Evolutionary conservation across 2,113 vertebrate genomes (phyloP).

Genomic region (Gasterosteus aculeatus): DNA sequence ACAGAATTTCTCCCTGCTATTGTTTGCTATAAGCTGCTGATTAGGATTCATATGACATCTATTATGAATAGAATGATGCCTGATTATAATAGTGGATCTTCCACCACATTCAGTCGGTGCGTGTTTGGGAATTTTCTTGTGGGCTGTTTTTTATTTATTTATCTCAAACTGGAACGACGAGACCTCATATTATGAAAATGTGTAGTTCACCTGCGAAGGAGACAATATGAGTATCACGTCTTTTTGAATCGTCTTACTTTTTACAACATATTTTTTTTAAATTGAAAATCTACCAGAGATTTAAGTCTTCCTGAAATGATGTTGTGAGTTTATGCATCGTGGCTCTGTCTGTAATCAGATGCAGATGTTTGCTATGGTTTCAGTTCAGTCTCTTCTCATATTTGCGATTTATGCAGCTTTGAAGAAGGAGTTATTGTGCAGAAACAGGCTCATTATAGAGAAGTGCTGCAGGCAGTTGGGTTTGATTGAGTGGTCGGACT

Average conservation of each 20-base stretch:
- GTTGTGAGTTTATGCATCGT: constrained; percentile 47
- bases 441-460: constrained; percentile 43
- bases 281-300: constrained; percentile 34
- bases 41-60: constrained; percentile 29
- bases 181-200: constrained; percentile 1
- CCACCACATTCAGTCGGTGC: constrained; percentile 8
- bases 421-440: constrained; percentile 24
- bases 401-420: constrained; percentile 39
- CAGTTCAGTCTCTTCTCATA: constrained; percentile 23
- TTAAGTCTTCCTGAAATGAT: constrained; percentile 11
- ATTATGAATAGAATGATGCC: constrained; percentile 8
- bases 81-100: background rate
- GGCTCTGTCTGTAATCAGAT: constrained; percentile 26
- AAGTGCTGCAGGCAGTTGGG: constrained; percentile 35
- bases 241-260: constrained; percentile 10
- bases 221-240: constrained; percentile 1
- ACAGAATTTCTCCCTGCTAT: constrained; percentile 12
- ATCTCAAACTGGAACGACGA: constrained; percentile 3
- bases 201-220: background rate
- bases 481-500: constrained; percentile 42
- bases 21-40: constrained; percentile 12
- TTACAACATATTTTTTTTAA: constrained; percentile 26
- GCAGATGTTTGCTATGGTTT: constrained; percentile 46
- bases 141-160: constrained; percentile 20
- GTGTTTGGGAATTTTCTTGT: background rate